Conservation (phyloP, 2,797 vertebrate genomes). For the Triplophysa yarkandensis region DNA sequence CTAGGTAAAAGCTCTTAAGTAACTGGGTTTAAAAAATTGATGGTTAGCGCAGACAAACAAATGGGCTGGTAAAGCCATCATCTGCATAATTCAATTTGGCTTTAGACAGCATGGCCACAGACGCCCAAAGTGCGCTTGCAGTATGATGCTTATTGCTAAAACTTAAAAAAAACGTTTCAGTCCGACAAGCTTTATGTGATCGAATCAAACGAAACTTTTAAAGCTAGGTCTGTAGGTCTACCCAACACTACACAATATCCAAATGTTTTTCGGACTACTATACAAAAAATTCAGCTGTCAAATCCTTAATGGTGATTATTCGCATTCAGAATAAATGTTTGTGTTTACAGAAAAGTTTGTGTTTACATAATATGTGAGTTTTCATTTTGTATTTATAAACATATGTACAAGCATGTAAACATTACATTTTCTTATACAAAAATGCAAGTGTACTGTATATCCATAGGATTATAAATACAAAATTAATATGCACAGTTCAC, state of each 20-base stretch:
- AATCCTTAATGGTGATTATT: no score
- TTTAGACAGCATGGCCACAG: not conserved
- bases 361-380: no score
- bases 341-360: no score
- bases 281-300: no score
- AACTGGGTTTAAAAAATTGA: slow-evolving; percentile 51
- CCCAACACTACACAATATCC: not conserved
- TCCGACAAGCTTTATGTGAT: not conserved
- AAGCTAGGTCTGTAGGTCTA: not conserved
- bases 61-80: slow-evolving; percentile 26
- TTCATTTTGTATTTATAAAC: no score
- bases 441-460: no score
- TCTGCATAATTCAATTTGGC: slow-evolving; percentile 41
- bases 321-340: no score
- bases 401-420: no score
- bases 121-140: not conserved
- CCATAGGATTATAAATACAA: no score
- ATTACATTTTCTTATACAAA: no score
- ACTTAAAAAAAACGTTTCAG: not conserved
- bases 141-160: not conserved
- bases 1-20: slow-evolving; percentile 32
- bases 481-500: no score
- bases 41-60: slow-evolving; percentile 25
- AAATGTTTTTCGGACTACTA: not conserved
- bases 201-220: not conserved